These are phyloP conservation scores for Xylota sylvarum DNA, from an alignment of 2,888 invertebrate species.

Conservation along the genomic window DNA sequence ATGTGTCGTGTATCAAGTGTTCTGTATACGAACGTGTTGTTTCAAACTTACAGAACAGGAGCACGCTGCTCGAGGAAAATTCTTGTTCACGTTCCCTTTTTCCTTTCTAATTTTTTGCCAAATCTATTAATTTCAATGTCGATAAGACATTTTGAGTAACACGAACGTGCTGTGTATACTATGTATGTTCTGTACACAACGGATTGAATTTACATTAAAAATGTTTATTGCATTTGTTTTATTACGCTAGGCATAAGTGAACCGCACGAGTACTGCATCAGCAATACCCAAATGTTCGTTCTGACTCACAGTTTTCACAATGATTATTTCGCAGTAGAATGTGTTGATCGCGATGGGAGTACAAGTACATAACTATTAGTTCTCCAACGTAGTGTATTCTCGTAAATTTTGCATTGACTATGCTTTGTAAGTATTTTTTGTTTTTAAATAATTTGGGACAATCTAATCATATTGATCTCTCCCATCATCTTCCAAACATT, in stretches of 20 bases:
- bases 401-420: neutral
- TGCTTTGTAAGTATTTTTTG: constrained; percentile 4
- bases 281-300: neutral
- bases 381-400: neutral
- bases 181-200: neutral
- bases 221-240: neutral
- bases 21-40: neutral
- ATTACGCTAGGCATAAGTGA: neutral
- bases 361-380: neutral
- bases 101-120: neutral
- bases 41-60: constrained; percentile 10
- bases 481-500: constrained; percentile 22
- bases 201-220: neutral
- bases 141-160: neutral
- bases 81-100: neutral
- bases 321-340: neutral
- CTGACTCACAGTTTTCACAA: neutral
- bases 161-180: neutral
- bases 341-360: neutral
- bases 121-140: neutral
- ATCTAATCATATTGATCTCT: constrained; percentile 20
- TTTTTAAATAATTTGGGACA: neutral
- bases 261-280: neutral
- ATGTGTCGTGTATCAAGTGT: neutral
- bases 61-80: neutral